Conservation (phyloP, 2,113 vertebrate species). For the Motacilla alba region DNA sequence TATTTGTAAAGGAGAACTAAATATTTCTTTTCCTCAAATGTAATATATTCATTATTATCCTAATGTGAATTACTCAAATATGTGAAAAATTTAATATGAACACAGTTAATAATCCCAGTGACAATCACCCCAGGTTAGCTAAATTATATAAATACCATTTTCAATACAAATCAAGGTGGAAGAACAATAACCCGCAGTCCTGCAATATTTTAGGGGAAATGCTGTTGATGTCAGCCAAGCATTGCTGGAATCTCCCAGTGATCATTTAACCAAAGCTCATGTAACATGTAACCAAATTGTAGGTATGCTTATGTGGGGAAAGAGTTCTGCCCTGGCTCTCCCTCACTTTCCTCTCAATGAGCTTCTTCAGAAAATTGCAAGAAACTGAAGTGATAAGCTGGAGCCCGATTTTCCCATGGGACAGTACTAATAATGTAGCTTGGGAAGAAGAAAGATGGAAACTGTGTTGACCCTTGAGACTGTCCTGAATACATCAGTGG, state of each 20-base stretch:
- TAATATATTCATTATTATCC: background rate
- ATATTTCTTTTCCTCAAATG: background rate
- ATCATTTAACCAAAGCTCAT: background rate
- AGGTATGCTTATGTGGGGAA: background rate
- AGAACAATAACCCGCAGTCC: accelerated
- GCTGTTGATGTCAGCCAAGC: background rate
- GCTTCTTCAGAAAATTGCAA: background rate
- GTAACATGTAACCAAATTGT: background rate
- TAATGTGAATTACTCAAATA: background rate
- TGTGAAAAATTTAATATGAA: background rate
- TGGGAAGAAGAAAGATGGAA: constrained; percentile 1
- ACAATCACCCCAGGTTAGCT: background rate
- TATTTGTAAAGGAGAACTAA: background rate
- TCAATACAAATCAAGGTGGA: background rate
- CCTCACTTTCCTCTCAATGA: background rate
- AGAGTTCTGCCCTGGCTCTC: background rate
- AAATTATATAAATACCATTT: background rate
- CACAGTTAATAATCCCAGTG: background rate
- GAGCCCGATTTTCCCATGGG: constrained; percentile 7
- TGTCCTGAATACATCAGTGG: background rate
- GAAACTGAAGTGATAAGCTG: background rate
- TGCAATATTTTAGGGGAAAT: background rate
- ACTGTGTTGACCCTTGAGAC: background rate
- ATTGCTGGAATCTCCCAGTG: background rate
- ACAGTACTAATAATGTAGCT: background rate